Base-by-base conservation (phyloP, 2,113 vertebrate species). In the Triplophysa rosa region DNA sequence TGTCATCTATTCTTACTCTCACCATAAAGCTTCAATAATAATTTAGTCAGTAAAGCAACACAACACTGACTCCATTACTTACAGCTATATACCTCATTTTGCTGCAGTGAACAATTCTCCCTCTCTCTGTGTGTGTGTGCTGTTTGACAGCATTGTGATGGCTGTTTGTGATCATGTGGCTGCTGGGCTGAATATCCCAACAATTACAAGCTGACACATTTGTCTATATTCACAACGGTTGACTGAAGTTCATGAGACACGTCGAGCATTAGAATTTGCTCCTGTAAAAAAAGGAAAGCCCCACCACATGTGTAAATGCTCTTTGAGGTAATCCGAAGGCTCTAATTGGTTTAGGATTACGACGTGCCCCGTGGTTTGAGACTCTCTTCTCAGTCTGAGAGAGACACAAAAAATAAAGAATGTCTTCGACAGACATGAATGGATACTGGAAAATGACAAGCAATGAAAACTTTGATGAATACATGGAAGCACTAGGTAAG, bases 401-500 rank as follows among this genome's bases (percentile, higher is more conserved):
- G 19, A 72, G 21, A 40, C 33, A 52, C 24, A 52, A 61, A 26
- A 47, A 37, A 65, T 12, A 17, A 13, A 13, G 14, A 16, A 76
- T 65, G 73, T 54, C 73, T 54, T 11, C 23, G 2, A 19, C 49
- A 21, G 67, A 73, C 17, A 59, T 67, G 62, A 82, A 72, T 52
- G 67, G 68, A 61, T 24, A 65, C 6, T 76, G 73, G 73, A 76
- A 76, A 76, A 65, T 76, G 45, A 65, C 26, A 54, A 76, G 73
- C 49, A 73, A 67, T 67, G 67, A 73, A 52, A 82, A 82, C 49
- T 66, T 75, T 75, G 81, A 73, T 40, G 68, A 82, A 45, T 72
- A 82, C 62, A 80, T 80, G 79, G 59, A 74, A 56, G 79, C 70
- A 16, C 70, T 76, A 5, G 79, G 79, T 74, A 58, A 21, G 78